A percentile compares a stretch with the other conserved stretches of the same genome.
phyloP scores from a whole-genome alignment of 1,140 invertebrate species.

The Patella vulgata region DNA sequence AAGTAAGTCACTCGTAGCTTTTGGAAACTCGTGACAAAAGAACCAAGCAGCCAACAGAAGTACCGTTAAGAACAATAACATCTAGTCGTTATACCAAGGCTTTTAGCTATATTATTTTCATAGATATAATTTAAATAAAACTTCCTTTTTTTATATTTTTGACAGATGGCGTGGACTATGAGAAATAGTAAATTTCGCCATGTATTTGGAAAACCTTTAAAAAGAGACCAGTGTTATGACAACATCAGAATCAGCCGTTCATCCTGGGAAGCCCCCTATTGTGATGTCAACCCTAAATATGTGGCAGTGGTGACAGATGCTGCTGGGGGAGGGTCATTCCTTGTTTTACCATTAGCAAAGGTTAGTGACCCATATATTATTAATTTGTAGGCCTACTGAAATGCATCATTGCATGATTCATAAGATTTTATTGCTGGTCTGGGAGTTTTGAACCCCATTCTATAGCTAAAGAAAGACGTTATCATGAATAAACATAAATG shows the following conservation, averaged over 20 bases:
- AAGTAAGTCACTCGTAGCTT: no score
- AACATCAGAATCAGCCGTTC: constrained; percentile 98
- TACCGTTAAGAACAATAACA: no score
- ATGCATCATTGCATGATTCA: not conserved
- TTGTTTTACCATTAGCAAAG: constrained; percentile 96
- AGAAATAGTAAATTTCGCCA: constrained; percentile 93
- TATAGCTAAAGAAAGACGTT: no score
- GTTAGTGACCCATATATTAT: constrained; percentile 70
- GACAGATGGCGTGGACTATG: constrained; percentile 49
- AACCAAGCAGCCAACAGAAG: no score
- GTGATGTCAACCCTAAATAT: constrained; percentile 98
- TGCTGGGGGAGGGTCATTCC: constrained; percentile 97
- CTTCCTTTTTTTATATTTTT: constrained; percentile 11
- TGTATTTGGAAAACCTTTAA: constrained; percentile 96
- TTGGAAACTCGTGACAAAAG: no score
- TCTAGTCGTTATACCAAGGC: no score
- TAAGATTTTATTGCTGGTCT: no score
- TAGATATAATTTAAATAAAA: not conserved
- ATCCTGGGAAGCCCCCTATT: constrained; percentile 98
- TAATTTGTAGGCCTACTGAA: not conserved
- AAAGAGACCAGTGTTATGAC: constrained; percentile 98
- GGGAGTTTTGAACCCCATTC: no score
- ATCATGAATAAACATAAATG: no score
- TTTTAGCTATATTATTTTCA: not conserved
- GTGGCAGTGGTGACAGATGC: constrained; percentile 98